These are phyloP conservation scores for Drosophila novamexicana DNA, from an alignment of 1,140 invertebrate species.

Conservation along the genomic window DNA sequence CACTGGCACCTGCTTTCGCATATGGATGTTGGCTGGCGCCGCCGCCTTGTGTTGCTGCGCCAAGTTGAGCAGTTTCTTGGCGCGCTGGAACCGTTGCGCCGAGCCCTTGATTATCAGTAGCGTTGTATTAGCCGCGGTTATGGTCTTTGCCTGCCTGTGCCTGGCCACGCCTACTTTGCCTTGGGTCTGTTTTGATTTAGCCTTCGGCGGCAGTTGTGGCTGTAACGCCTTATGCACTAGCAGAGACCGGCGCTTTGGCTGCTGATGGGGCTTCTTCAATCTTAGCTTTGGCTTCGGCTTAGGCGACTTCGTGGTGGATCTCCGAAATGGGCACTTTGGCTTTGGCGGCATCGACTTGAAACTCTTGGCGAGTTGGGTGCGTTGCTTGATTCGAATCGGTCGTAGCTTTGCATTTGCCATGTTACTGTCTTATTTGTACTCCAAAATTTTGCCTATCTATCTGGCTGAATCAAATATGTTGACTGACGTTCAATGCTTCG, in stretches of 20 bases:
- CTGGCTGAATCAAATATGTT: conserved; percentile 17
- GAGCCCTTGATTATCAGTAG: neutral
- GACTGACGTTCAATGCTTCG: conserved; percentile 6
- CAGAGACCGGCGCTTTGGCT: neutral
- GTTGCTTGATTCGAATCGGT: neutral
- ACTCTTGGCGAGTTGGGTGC: neutral
- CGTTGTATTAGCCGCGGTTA: neutral
- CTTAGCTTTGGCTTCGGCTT: neutral
- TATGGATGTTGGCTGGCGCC: neutral
- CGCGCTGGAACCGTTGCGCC: neutral
- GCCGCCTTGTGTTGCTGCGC: neutral
- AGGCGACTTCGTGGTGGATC: no score
- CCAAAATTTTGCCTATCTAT: conserved; percentile 20
- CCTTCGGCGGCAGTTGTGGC: neutral
- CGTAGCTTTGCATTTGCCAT: conserved; percentile 23
- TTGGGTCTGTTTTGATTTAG: neutral
- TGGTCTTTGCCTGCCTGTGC: neutral
- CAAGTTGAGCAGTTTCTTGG: neutral
- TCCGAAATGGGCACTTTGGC: no score
- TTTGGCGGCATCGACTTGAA: neutral
- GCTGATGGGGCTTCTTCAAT: neutral
- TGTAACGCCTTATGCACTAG: neutral
- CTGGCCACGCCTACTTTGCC: neutral
- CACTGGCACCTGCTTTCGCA: neutral
- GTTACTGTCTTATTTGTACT: neutral